Percentiles rank a stretch among this genome's conserved stretches.
Evolutionary conservation across 2,113 vertebrate genomes (phyloP).

Genomic region (Chionomys nivalis): DNA sequence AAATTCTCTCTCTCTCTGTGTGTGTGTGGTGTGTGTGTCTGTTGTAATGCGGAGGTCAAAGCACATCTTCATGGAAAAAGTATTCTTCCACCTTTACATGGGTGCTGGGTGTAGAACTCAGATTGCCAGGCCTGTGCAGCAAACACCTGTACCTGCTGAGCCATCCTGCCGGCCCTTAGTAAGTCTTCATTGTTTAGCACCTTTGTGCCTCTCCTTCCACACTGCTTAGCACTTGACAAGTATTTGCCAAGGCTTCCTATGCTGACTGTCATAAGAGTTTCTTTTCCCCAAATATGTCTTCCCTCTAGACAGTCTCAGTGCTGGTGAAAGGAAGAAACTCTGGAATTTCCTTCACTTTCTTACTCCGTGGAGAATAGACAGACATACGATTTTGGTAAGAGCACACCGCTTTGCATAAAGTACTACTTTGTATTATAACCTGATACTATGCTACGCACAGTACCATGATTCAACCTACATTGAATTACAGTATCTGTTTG

Average conservation of each 20-base stretch:
- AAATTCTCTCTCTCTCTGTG: no score
- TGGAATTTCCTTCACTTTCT: neutral
- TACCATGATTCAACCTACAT: neutral
- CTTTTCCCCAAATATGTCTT: neutral
- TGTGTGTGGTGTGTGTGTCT: neutral
- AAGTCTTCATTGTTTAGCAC: neutral
- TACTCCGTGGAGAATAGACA: neutral
- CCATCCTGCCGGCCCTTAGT: neutral
- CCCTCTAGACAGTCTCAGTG: constrained; percentile 20
- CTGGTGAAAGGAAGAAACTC: neutral
- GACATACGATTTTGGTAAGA: constrained; percentile 11
- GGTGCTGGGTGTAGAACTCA: neutral
- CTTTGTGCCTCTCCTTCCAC: neutral
- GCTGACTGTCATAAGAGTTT: neutral
- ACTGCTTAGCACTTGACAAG: neutral
- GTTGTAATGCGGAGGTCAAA: neutral
- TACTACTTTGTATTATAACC: neutral
- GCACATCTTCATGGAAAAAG: neutral
- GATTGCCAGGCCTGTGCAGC: neutral
- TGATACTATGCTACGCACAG: neutral
- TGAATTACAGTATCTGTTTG: neutral
- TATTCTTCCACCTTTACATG: neutral
- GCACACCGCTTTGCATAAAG: neutral
- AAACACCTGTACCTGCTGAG: neutral
- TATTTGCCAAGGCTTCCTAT: neutral